Base-by-base conservation (phyloP, 2,888 invertebrate species). In the Hirtodrosophila cameraria region DNA sequence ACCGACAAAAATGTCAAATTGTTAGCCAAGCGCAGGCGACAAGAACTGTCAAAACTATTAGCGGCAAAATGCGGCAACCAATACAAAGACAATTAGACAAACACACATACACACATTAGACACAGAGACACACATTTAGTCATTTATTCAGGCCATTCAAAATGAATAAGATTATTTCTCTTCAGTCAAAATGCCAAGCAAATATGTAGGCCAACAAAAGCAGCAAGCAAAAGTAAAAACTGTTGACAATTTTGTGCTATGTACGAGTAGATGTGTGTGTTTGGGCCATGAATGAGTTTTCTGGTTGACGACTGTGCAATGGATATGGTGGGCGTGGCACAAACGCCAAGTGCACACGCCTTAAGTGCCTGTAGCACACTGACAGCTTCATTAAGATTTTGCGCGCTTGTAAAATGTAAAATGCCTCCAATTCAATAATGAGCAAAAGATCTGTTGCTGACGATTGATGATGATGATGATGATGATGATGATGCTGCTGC, bases 31-130 rank as follows among this genome's bases (percentile, higher is more conserved):
- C 75, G 78, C 78, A 84, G 59, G 74, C 85, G 78, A 81, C 78
- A 84, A 64, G 62, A 59, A 68, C 78, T 79, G 78, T 79, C 85
- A 79, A 74, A 84, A 84, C 85, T 79, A 79, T 79, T 84, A 79
- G 85, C 82, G 67, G 60, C 41, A 41, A n/a, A n/a, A 31, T 63
- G 74, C 48, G 62, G 38, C 33, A 45, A 27, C 16, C 36, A 13
- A 48, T 33, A 54, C 35, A 66, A 16, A 38, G 12, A 43, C 25
- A 30, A n/a, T n/a, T n/a, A n/a, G 11, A 41, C 8, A 54, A 6
- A 52, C n/a, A 48, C 4, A 28, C 8, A 50, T 11, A 71, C 27
- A 52, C 30, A 53, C 8, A 52, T 18, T 23, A 52, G 27, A 53
- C 8, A 52, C 18, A 41, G 9, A 41, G 0, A 45, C 13, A 46